A percentile compares a stretch with the other conserved stretches of the same genome.
These are phyloP conservation scores for Lonchura striata DNA, from an alignment of 2,113 vertebrate species.

Conservation along the genomic window DNA sequence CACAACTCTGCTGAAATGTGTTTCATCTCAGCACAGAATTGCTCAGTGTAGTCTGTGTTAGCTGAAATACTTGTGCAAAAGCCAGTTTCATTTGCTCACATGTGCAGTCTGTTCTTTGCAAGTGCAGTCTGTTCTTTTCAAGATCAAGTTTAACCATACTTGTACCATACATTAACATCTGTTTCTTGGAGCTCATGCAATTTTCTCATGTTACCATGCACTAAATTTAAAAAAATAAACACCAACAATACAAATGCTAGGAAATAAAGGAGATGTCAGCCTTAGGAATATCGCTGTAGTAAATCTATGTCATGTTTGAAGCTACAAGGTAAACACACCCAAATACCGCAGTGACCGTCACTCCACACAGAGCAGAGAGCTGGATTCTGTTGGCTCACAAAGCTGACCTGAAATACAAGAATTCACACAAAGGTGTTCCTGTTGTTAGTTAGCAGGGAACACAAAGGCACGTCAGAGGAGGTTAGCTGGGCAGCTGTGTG, in stretches of 20 bases:
- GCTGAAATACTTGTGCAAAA: not conserved
- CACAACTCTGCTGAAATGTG: not conserved
- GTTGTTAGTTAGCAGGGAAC: not conserved
- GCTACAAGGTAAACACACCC: not conserved
- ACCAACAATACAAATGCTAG: not conserved
- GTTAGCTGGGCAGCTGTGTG: not conserved
- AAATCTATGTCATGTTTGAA: not conserved
- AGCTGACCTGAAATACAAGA: not conserved
- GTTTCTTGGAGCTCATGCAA: not conserved
- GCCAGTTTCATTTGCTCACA: not conserved
- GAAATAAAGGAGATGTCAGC: not conserved
- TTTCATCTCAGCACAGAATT: not conserved
- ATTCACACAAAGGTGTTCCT: not conserved
- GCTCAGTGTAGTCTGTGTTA: not conserved
- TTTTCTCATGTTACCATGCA: not conserved
- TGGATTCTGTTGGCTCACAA: not conserved
- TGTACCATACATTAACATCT: not conserved
- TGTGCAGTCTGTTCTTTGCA: not conserved
- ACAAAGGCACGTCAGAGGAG: accelerated
- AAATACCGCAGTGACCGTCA: accelerated
- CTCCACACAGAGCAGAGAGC: accelerated
- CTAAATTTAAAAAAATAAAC: not conserved
- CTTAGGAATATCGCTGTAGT: not conserved
- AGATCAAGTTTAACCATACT: accelerated
- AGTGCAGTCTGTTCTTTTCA: not conserved